phyloP scores from a whole-genome alignment of 2,113 vertebrate genomes.

The Coptodon rendalli region DNA sequence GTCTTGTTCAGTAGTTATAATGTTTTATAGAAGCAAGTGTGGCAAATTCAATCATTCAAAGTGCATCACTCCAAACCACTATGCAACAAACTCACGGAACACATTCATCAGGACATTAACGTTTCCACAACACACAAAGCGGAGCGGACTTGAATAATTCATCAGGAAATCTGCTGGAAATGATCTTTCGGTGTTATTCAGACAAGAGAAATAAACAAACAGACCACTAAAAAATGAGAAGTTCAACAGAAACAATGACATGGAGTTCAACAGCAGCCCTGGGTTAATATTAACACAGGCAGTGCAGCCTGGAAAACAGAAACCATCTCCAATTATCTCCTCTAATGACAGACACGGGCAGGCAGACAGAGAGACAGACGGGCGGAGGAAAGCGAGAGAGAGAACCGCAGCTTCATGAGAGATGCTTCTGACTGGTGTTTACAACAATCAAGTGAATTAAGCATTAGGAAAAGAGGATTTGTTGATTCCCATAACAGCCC shows the following conservation, averaged over 20 bases:
- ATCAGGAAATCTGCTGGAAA: not conserved
- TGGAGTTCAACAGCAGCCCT: not conserved
- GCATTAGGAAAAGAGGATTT: not conserved
- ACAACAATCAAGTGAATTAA: not conserved
- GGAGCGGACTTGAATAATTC: not conserved
- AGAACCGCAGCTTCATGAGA: not conserved
- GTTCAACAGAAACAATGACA: not conserved
- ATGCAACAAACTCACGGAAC: not conserved
- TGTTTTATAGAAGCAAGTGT: not conserved
- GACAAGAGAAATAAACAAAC: not conserved
- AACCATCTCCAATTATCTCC: not conserved
- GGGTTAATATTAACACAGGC: not conserved
- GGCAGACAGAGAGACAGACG: not conserved
- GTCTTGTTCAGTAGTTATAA: not conserved
- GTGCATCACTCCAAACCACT: slow-evolving; percentile 2
- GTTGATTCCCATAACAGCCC: slow-evolving; percentile 18
- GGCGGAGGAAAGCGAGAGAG: not conserved
- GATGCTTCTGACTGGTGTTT: not conserved
- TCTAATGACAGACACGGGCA: not conserved
- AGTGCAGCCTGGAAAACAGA: not conserved
- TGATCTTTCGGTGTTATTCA: not conserved
- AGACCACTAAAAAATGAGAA: not conserved
- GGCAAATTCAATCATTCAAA: not conserved
- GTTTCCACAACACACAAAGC: not conserved
- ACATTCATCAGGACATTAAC: not conserved